phyloP scores from a whole-genome alignment of 2,113 vertebrate species.

The Sebastes fasciatus region DNA sequence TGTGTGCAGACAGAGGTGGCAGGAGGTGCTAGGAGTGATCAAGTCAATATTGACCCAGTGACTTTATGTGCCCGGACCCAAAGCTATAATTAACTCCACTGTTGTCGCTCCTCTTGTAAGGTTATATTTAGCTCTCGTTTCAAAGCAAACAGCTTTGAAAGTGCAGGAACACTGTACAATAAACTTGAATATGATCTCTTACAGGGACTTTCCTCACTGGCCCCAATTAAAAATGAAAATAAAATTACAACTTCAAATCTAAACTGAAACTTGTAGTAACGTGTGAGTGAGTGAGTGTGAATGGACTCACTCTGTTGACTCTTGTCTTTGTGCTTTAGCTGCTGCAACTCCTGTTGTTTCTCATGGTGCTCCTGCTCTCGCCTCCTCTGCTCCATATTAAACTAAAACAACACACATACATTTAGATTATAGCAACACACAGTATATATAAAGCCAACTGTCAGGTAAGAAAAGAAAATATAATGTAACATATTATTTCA shows the following conservation, averaged over 20 bases:
- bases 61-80: conserved; percentile 56
- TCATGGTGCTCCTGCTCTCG: conserved; percentile 88
- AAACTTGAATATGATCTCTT: conserved; percentile 25
- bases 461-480: neutral
- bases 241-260: neutral
- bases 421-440: neutral
- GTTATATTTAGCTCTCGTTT: conserved; percentile 70
- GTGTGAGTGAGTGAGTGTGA: conserved; percentile 2
- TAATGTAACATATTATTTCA: neutral
- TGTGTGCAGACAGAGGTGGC: conserved; percentile 50
- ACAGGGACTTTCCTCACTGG: conserved; percentile 55
- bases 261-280: conserved; percentile 7
- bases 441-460: neutral
- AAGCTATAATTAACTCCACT: conserved; percentile 69
- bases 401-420: conserved; percentile 73
- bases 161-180: conserved; percentile 20
- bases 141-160: conserved; percentile 59
- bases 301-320: conserved; percentile 91
- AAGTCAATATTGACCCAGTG: conserved; percentile 81
- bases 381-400: conserved; percentile 89
- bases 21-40: conserved; percentile 60
- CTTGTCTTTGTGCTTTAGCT: conserved; percentile 95
- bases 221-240: conserved; percentile 11
- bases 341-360: conserved; percentile 92
- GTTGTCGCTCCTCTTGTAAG: conserved; percentile 48